Conservation (phyloP, 2,797 vertebrate genomes). For the Otus scops region DNA sequence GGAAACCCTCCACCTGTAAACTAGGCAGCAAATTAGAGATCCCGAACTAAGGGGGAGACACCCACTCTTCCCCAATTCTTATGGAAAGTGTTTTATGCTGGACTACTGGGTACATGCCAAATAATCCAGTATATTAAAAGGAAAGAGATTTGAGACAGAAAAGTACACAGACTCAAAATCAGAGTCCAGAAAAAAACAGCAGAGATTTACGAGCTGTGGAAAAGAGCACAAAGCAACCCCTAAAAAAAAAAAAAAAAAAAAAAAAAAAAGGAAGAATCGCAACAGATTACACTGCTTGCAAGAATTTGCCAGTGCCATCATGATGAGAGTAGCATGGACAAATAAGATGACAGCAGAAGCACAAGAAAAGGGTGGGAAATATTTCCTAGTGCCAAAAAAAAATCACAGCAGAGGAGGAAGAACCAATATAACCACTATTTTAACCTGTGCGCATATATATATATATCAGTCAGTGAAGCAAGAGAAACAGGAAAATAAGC, state of each 20-base stretch:
- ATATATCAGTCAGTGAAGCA: not conserved
- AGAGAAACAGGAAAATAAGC: not conserved
- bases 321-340: fast-evolving
- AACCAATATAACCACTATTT: not conserved
- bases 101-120: not conserved
- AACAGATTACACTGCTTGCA: not conserved
- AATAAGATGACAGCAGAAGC: not conserved
- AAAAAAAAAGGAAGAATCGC: not conserved
- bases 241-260: not conserved
- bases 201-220: not conserved
- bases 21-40: not conserved
- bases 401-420: not conserved
- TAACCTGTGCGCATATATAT: not conserved
- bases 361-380: not conserved
- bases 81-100: not conserved
- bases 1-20: not conserved
- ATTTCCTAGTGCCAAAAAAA: not conserved
- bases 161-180: not conserved
- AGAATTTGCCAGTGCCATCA: not conserved
- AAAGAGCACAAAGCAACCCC: not conserved
- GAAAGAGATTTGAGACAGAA: not conserved
- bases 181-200: not conserved
- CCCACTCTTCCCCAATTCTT: not conserved
- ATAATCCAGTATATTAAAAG: not conserved
- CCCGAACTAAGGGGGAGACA: not conserved